phyloP scores from a whole-genome alignment of 2,113 vertebrate genomes.

The Tricholaema leucomelas region DNA sequence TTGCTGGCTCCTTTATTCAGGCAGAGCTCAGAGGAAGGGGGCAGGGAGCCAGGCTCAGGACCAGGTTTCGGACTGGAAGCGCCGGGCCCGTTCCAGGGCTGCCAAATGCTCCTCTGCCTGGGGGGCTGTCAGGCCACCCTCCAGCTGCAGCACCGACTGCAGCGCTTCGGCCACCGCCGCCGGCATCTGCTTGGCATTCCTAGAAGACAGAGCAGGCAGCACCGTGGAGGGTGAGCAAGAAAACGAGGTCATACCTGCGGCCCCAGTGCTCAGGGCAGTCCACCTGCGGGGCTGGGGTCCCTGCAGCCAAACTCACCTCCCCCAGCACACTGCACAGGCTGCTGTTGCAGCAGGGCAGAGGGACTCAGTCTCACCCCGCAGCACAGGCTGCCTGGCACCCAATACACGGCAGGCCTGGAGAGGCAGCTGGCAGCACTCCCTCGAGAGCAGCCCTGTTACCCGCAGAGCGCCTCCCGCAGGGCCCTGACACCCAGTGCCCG shows the following conservation, averaged over 20 bases:
- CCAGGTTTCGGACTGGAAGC: conserved; percentile 95
- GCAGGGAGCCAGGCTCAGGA: conserved; percentile 69
- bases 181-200: conserved; percentile 92
- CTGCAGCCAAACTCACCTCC: accelerated
- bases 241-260: accelerated
- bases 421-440: background rate
- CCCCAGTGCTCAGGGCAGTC: background rate
- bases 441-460: accelerated
- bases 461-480: background rate
- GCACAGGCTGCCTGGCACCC: background rate
- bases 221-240: accelerated
- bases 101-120: conserved; percentile 80
- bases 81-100: conserved; percentile 80
- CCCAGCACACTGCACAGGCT: background rate
- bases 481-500: accelerated
- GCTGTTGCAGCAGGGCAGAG: background rate
- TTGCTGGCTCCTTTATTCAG: conserved; percentile 18
- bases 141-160: conserved; percentile 74
- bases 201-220: conserved; percentile 16
- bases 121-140: conserved; percentile 75
- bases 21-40: background rate
- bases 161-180: conserved; percentile 80
- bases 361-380: background rate
- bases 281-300: background rate
- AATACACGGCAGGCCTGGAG: background rate